phyloP scores from a whole-genome alignment of 2,888 invertebrate species.

The Orthosia gothica region DNA sequence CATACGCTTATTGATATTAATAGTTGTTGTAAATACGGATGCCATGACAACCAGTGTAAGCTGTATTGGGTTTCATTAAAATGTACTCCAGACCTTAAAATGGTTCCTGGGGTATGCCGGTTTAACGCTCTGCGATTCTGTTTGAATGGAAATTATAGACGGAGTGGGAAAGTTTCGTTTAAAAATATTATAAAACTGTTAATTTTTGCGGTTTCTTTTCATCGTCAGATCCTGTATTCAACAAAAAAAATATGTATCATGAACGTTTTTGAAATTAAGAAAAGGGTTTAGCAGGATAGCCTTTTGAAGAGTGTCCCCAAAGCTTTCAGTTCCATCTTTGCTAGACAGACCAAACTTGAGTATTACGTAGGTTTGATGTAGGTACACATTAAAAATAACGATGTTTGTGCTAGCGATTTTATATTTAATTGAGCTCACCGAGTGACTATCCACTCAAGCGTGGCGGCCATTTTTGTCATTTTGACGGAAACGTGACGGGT shows the following conservation, averaged over 20 bases:
- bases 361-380: no score
- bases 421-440: no score
- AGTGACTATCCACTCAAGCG: no score
- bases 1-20: slow-evolving; percentile 56
- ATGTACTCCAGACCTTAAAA: slow-evolving; percentile 15
- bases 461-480: no score
- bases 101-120: not conserved
- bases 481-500: no score
- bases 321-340: no score
- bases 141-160: not conserved
- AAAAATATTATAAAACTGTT: not conserved
- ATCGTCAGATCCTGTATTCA: not conserved
- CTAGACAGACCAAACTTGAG: no score
- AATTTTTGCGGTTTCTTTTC: not conserved
- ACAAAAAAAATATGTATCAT: not conserved
- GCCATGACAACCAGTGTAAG: slow-evolving; percentile 31
- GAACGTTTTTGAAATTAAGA: not conserved
- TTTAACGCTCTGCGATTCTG: not conserved
- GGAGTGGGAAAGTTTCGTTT: no score
- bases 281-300: not conserved
- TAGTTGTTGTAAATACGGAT: slow-evolving; percentile 33
- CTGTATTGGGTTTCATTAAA: slow-evolving; percentile 31
- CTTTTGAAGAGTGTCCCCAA: no score
- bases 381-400: no score
- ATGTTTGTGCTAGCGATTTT: no score